A percentile compares a stretch with the other conserved stretches of the same genome.
Evolutionary conservation across 2,797 vertebrate species (phyloP).

Genomic region (Molossus molossus): DNA sequence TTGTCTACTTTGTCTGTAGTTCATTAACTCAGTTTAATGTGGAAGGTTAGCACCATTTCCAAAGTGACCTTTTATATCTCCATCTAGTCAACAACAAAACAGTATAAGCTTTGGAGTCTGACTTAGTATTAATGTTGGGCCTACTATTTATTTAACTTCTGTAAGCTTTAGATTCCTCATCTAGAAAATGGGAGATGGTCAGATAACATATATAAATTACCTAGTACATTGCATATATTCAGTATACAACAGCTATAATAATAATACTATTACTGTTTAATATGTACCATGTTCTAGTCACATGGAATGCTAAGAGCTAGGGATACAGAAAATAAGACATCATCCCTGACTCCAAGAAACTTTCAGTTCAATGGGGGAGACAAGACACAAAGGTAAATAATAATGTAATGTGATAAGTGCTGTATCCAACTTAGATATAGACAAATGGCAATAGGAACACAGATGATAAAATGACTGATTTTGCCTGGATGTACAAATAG

Average conservation of each 20-base stretch:
- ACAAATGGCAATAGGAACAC: not conserved
- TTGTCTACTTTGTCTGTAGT: not conserved
- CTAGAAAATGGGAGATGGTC: conserved; percentile 3
- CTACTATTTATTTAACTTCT: conserved; percentile 39
- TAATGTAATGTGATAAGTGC: not conserved
- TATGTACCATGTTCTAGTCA: not conserved
- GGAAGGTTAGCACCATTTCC: conserved; percentile 37
- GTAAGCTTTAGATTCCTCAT: conserved; percentile 8
- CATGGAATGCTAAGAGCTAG: not conserved
- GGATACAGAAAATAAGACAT: not conserved
- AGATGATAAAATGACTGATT: not conserved
- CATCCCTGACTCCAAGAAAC: not conserved
- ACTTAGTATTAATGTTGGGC: not conserved
- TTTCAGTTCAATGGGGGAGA: not conserved
- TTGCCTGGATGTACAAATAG: not conserved
- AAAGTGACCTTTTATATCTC: conserved; percentile 61
- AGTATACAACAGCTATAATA: not conserved
- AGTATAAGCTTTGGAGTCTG: not conserved
- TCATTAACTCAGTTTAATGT: conserved; percentile 57
- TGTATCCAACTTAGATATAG: not conserved
- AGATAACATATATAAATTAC: conserved; percentile 29
- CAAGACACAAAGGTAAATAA: not conserved
- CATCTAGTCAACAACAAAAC: not conserved
- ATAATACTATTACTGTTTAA: not conserved
- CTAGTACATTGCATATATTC: not conserved